Evolutionary conservation across 2,113 vertebrate species (phyloP).

Genomic region (Pristiophorus japonicus): DNA sequence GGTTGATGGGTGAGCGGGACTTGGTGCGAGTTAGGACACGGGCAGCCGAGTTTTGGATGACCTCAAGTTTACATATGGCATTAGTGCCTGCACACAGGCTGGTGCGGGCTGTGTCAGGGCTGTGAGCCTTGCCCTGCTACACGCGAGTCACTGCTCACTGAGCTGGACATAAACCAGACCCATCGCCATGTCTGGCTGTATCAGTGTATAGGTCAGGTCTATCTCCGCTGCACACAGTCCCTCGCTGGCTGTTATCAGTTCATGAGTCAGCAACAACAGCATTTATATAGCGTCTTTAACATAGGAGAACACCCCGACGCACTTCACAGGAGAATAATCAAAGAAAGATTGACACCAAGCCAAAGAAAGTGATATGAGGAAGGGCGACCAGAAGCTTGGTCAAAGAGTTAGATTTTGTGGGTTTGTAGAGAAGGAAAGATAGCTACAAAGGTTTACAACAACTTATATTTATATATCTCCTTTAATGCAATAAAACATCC

Average conservation of each 20-base stretch:
- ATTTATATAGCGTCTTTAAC: not conserved
- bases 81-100: not conserved
- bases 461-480: not conserved
- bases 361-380: not conserved
- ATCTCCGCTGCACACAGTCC: not conserved
- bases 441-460: not conserved
- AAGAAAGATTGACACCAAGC: not conserved
- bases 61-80: too few relatives aligned
- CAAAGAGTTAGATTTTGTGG: not conserved
- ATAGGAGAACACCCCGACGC: not conserved
- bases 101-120: not conserved
- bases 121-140: too few relatives aligned
- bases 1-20: too few relatives aligned
- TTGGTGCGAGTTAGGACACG: too few relatives aligned
- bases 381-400: not conserved
- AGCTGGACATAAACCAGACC: not conserved
- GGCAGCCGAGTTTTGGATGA: too few relatives aligned
- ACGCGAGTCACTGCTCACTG: not conserved
- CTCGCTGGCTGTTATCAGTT: not conserved
- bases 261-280: not conserved
- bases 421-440: not conserved
- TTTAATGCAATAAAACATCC: not conserved
- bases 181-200: too few relatives aligned
- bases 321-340: not conserved
- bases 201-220: too few relatives aligned